Percentiles rank a stretch among this genome's conserved stretches.
phyloP scores from a whole-genome alignment of 2,113 vertebrate species.

The Ceratotherium simum region DNA sequence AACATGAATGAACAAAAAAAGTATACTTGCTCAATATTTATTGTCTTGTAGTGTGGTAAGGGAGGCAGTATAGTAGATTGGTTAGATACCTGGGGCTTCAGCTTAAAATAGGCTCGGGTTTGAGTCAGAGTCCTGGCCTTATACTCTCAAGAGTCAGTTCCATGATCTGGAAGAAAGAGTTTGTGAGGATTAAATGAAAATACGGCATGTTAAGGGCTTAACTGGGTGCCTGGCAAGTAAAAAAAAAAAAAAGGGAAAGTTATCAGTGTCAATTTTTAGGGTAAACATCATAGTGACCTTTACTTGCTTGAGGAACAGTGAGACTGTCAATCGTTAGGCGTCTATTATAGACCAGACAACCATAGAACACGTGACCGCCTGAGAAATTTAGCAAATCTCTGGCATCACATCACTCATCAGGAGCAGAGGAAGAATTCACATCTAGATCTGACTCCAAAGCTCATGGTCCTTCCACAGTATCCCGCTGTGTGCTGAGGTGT shows the following conservation, averaged over 20 bases:
- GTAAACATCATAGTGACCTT: neutral
- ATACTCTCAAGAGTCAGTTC: neutral
- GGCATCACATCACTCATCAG: neutral
- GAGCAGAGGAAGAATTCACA: neutral
- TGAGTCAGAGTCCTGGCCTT: neutral
- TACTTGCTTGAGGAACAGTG: neutral
- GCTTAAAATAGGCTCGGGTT: neutral
- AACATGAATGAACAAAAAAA: neutral
- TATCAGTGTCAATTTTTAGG: neutral
- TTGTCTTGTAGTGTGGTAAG: neutral
- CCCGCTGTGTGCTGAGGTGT: accelerated
- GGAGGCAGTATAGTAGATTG: too few species aligned
- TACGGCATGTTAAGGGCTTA: neutral
- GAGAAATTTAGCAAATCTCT: neutral
- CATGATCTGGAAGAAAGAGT: neutral
- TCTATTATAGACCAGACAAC: accelerated
- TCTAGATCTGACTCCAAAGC: neutral
- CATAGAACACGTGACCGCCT: accelerated
- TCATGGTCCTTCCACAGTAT: too few species aligned
- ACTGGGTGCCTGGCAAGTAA: neutral
- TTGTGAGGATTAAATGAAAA: neutral
- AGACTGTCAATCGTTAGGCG: neutral
- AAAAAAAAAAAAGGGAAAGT: neutral
- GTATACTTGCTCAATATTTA: neutral
- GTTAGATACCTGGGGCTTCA: neutral